phyloP scores from a whole-genome alignment of 2,113 vertebrate species.

The Ailurus styani region DNA sequence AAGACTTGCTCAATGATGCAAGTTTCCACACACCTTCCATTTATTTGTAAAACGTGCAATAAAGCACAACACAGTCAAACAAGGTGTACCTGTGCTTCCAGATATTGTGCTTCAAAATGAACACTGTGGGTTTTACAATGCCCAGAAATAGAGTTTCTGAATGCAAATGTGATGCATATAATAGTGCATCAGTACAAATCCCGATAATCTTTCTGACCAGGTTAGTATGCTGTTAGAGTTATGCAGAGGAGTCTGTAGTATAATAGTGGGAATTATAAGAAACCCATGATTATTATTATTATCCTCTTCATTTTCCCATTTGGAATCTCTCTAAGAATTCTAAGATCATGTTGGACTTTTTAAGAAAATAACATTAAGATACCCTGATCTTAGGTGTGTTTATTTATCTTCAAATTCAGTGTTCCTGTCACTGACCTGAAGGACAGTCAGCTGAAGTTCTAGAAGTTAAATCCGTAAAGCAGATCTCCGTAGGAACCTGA shows the following conservation, averaged over 20 bases:
- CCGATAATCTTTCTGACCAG: not conserved
- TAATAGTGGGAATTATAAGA: not conserved
- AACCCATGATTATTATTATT: not conserved
- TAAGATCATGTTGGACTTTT: not conserved
- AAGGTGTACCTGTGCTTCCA: not conserved
- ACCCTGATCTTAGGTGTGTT: not conserved
- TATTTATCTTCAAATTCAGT: not conserved
- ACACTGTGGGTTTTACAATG: not conserved
- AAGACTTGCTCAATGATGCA: not conserved
- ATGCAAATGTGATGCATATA: not conserved
- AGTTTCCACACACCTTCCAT: not conserved
- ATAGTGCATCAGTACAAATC: not conserved
- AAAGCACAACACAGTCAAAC: not conserved
- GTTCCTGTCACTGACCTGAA: not conserved
- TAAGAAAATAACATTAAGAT: not conserved
- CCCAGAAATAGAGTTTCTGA: not conserved
- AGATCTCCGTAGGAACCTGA: not conserved
- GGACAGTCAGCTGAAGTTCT: not conserved
- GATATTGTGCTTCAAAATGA: not conserved
- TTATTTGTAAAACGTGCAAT: not conserved
- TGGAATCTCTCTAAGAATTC: not conserved
- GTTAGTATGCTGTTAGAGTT: not conserved
- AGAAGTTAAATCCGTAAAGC: not conserved
- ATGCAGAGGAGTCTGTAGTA: not conserved
- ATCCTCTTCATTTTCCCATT: not conserved